These are phyloP conservation scores for Dendrocincla fuliginosa DNA, from an alignment of 2,797 vertebrate genomes.

Conservation along the genomic window DNA sequence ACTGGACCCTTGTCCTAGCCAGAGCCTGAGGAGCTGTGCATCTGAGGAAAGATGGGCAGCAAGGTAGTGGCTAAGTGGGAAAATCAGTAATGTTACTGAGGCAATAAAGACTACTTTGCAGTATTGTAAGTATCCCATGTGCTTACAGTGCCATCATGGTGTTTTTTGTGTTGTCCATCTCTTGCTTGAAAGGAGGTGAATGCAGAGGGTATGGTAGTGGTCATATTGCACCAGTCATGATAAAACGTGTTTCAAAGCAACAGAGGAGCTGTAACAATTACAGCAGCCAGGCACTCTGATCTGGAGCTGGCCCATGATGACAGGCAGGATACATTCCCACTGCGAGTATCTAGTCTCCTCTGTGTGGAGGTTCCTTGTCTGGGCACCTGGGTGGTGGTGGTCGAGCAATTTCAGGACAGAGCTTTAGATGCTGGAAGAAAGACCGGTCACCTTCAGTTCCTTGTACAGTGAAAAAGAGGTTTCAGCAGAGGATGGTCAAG, in stretches of 20 bases:
- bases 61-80: neutral
- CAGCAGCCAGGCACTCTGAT: accelerated
- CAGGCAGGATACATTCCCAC: neutral
- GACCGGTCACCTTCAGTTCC: neutral
- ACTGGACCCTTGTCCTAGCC: neutral
- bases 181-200: neutral
- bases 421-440: neutral
- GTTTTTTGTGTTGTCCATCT: neutral
- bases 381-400: neutral
- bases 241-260: neutral
- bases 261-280: neutral
- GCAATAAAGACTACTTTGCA: neutral
- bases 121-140: neutral
- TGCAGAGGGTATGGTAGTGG: neutral
- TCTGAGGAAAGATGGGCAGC: neutral
- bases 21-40: neutral
- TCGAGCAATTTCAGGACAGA: neutral
- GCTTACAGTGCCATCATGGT: neutral
- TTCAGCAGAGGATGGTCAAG: neutral
- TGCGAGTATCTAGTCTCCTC: neutral
- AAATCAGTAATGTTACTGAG: neutral
- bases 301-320: neutral
- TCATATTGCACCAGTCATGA: neutral
- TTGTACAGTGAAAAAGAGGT: neutral
- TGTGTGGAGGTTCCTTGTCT: neutral